A percentile compares a stretch with the other conserved stretches of the same genome.
These are phyloP conservation scores for Hypotaenidia philippensis DNA, from an alignment of 2,797 vertebrate genomes.

Conservation along the genomic window DNA sequence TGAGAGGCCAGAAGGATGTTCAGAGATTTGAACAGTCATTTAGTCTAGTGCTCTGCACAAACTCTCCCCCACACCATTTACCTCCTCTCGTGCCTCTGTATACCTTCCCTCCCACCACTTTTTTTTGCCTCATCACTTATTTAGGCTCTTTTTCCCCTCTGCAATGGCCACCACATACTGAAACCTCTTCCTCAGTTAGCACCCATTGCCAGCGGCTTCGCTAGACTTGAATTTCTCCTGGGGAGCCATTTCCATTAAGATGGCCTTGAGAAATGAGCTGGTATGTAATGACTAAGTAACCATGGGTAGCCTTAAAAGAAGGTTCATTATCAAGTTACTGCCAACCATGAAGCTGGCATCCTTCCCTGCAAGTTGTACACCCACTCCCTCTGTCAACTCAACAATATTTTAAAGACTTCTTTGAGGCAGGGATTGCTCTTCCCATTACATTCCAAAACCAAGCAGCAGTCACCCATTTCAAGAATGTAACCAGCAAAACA, in stretches of 20 bases:
- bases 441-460: conserved; percentile 31
- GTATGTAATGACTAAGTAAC: conserved; percentile 30
- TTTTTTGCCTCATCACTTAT: neutral
- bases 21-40: neutral
- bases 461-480: conserved; percentile 49
- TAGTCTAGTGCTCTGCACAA: neutral
- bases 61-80: neutral
- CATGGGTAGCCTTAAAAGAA: conserved; percentile 18
- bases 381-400: conserved; percentile 45
- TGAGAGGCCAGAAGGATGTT: neutral
- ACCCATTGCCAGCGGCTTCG: neutral
- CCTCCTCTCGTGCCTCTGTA: neutral
- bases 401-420: conserved; percentile 31
- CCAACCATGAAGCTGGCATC: conserved; percentile 55
- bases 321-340: conserved; percentile 47
- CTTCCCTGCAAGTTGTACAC: conserved; percentile 44
- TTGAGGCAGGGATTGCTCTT: conserved; percentile 15
- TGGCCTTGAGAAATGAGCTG: neutral
- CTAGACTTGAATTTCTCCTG: neutral
- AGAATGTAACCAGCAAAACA: conserved; percentile 32
- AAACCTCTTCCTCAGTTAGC: neutral
- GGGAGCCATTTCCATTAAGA: neutral
- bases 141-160: neutral
- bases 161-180: neutral
- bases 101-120: neutral